A percentile compares a stretch with the other conserved stretches of the same genome.
These are phyloP conservation scores for Cecidostiba fungosa DNA, from an alignment of 2,888 invertebrate species.

Conservation along the genomic window DNA sequence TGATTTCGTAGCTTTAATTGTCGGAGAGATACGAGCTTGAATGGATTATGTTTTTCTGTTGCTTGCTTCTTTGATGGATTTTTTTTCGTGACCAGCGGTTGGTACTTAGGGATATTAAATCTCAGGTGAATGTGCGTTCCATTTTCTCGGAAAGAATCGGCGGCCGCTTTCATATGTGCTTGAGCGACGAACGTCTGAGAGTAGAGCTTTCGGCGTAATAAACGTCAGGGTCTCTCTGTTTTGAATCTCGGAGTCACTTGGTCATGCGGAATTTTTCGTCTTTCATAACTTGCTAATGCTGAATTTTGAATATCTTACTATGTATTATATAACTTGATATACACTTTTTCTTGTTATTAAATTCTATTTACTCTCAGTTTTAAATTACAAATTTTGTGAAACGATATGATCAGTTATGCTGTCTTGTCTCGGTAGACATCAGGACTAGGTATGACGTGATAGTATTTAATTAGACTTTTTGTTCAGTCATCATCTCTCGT, in stretches of 20 bases:
- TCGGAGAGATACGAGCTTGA: not conserved
- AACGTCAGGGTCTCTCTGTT: not conserved
- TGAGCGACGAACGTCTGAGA: constrained; percentile 5
- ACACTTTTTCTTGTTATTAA: too few species aligned
- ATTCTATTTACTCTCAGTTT: too few species aligned
- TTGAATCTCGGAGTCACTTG: constrained; percentile 31
- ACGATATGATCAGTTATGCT: too few species aligned
- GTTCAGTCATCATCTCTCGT: not conserved
- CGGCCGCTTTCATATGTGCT: not conserved
- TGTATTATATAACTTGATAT: too few species aligned
- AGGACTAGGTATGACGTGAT: too few species aligned
- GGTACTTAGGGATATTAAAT: constrained; percentile 10
- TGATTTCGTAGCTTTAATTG: not conserved
- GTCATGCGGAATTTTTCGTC: constrained; percentile 17
- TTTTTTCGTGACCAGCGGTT: not conserved
- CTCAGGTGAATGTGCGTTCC: constrained; percentile 3
- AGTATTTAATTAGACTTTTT: too few species aligned
- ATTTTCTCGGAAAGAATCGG: constrained; percentile 3
- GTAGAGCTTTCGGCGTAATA: not conserved
- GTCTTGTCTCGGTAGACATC: too few species aligned
- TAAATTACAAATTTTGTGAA: too few species aligned
- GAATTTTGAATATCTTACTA: not conserved
- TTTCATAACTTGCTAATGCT: constrained; percentile 22
- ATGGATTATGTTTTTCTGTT: not conserved
- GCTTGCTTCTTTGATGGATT: not conserved